Evolutionary conservation across 2,888 invertebrate genomes (phyloP).

Genomic region (Diarsia mendica): DNA sequence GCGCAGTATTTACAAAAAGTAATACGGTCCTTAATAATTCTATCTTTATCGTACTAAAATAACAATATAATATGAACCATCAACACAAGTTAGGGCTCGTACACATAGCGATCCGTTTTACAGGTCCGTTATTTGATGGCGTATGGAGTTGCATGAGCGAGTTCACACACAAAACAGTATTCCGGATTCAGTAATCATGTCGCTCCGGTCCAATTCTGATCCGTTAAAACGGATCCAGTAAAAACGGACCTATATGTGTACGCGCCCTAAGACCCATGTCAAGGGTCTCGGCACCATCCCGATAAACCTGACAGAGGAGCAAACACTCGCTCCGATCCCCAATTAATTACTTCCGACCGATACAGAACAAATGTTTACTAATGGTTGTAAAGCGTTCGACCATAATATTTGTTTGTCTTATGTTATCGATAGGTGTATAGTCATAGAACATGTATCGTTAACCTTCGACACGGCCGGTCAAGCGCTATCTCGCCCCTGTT

Average conservation of each 20-base stretch:
- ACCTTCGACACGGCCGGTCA: slow-evolving; percentile 84
- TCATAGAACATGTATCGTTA: slow-evolving; percentile 69
- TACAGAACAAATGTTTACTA: slow-evolving; percentile 78
- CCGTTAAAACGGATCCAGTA: too few relatives aligned
- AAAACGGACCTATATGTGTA: too few relatives aligned
- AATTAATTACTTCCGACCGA: slow-evolving; percentile 77
- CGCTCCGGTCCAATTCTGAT: too few relatives aligned
- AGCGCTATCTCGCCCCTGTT: slow-evolving; percentile 70
- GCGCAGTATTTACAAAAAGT: neutral
- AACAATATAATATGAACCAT: slow-evolving; percentile 33
- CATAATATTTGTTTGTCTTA: slow-evolving; percentile 76
- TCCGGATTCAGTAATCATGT: too few relatives aligned
- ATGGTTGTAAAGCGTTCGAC: slow-evolving; percentile 73
- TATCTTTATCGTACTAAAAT: slow-evolving; percentile 7
- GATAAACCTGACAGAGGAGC: slow-evolving; percentile 64
- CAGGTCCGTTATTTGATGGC: too few relatives aligned
- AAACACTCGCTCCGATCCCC: slow-evolving; percentile 65
- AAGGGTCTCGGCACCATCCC: slow-evolving; percentile 53
- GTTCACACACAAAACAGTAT: too few relatives aligned
- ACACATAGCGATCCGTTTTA: too few relatives aligned
- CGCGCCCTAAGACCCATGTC: slow-evolving; percentile 38
- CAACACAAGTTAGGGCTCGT: slow-evolving; percentile 15
- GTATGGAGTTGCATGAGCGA: too few relatives aligned
- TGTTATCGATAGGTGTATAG: slow-evolving; percentile 63
- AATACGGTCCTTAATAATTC: neutral